phyloP scores from a whole-genome alignment of 2,888 invertebrate genomes.

The Stenodera caucasica region DNA sequence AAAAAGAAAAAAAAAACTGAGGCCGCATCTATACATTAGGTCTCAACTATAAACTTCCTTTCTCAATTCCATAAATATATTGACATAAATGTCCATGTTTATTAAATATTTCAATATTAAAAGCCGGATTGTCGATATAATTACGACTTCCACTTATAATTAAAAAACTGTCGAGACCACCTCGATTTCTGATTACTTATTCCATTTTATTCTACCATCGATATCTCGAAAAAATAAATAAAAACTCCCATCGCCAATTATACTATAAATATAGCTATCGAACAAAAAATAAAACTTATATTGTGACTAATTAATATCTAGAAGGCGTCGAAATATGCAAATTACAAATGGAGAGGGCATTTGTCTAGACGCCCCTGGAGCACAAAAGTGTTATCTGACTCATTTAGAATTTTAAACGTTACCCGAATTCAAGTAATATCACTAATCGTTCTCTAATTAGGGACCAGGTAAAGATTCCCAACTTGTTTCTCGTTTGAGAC shows the following conservation, averaged over 20 bases:
- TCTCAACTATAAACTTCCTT: too few relatives aligned
- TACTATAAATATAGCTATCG: not conserved
- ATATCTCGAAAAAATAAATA: not conserved
- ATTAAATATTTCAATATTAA: constrained; percentile 5
- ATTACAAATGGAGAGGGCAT: constrained; percentile 21
- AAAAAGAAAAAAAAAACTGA: not conserved
- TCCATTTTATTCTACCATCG: not conserved
- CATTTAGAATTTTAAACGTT: constrained; percentile 42
- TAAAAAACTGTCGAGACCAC: constrained; percentile 9
- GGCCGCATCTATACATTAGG: not conserved
- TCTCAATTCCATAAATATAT: constrained; percentile 5
- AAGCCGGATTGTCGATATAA: constrained; percentile 10
- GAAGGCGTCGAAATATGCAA: constrained; percentile 24
- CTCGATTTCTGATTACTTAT: constrained; percentile 10
- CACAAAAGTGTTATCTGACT: constrained; percentile 42
- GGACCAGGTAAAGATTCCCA: constrained; percentile 50
- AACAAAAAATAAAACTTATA: too few relatives aligned
- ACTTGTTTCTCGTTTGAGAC: constrained; percentile 40
- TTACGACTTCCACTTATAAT: constrained; percentile 13
- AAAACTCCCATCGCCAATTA: not conserved
- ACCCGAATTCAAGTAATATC: constrained; percentile 48
- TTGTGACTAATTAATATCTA: not conserved
- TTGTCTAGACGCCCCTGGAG: constrained; percentile 32
- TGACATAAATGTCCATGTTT: constrained; percentile 10
- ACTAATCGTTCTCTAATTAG: constrained; percentile 53